Percentiles rank a stretch among this genome's conserved stretches.
Conservation (phyloP, 2,888 invertebrate genomes). For the Imbricaverruca yamaguchii region DNA sequence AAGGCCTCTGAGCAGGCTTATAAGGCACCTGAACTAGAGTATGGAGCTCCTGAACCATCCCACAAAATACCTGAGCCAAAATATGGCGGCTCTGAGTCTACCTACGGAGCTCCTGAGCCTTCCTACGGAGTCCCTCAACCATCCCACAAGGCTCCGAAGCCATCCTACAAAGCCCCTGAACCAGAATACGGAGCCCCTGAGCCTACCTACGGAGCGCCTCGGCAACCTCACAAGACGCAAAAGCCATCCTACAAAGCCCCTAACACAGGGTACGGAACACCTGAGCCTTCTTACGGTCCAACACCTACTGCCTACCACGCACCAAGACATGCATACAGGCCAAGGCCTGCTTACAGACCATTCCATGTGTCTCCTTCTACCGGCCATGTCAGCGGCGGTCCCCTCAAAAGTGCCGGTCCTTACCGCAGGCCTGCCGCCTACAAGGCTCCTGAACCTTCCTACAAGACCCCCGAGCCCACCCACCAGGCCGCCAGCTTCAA, state of each 20-base stretch:
- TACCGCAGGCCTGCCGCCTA: neutral
- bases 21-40: neutral
- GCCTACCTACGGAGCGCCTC: neutral
- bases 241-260: neutral
- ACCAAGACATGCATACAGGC: no score
- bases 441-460: neutral
- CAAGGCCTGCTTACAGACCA: no score
- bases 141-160: neutral
- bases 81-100: no score
- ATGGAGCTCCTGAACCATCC: neutral
- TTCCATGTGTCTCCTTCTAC: no score
- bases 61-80: neutral
- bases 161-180: neutral
- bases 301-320: neutral
- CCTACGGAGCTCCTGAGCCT: neutral
- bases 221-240: neutral
- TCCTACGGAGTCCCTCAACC: neutral
- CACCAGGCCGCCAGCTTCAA: neutral
- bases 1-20: neutral
- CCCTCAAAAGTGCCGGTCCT: no score
- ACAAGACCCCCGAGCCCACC: neutral
- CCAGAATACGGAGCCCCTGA: neutral
- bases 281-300: neutral
- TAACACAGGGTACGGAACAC: neutral
- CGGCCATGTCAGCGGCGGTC: no score